Base-by-base conservation (phyloP, 2,888 invertebrate genomes). In the Pterostichus madidus region DNA sequence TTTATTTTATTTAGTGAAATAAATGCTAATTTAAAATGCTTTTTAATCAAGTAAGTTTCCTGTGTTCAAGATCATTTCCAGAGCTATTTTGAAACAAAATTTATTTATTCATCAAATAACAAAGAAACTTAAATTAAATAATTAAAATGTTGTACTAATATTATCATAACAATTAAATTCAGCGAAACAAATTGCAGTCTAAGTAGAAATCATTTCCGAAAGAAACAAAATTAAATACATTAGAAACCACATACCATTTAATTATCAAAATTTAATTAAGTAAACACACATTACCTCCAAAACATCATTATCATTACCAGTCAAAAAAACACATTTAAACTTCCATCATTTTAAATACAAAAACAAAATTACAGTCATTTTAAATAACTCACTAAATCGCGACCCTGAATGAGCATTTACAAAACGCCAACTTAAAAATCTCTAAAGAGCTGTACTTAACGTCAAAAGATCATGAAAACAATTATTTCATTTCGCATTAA, bases 341-440 rank as follows among this genome's bases (percentile, higher is more conserved):
- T 35, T 64, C 64, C 64, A 64, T 71, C 68, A 71, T 71, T 17
- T 71, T 71, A 71, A 44, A 44, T 39, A 71, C 68, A 44, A 46
- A 71, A 71, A 44, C 44, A 15, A 71, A 71, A 71, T 71, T 71
- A 71, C 68, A 71, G 68, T 71, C 68, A 71, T 71, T 71, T 71
- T 24, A 71, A 71, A 71, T 71, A 71, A 71, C 44, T 44, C 6
- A 44, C 13, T 44, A 71, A 71, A 71, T 71, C n/a, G 44, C 44
- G 68, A 17, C 44, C 68, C 39, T 71, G 68, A 17, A 6, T 64
- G 64, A 31, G 64, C 44, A 71, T 71, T 71, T 44, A 71, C 44
- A 71, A 71, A 71, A 71, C 68, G 68, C 13, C 44, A n/a, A 17
- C 35, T 35, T 64, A 64, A 64, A 71, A 71, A 71, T 71, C 44